These are phyloP conservation scores for Leuciscus waleckii DNA, from an alignment of 2,797 vertebrate species.

Conservation along the genomic window DNA sequence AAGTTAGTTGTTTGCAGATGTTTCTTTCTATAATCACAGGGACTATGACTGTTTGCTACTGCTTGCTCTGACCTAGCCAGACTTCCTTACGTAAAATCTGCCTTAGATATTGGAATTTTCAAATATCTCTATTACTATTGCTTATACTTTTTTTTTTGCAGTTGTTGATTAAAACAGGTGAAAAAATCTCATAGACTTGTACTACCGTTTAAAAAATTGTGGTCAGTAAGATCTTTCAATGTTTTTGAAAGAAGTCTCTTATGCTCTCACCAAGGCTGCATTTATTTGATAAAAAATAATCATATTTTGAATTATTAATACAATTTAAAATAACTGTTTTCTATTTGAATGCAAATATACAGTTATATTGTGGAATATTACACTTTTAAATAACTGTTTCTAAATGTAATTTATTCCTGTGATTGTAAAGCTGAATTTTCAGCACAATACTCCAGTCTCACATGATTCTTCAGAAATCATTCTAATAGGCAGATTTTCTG, in stretches of 20 bases:
- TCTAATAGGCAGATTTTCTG: not conserved
- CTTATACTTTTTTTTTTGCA: not conserved
- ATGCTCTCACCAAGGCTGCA: not conserved
- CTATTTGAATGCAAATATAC: not conserved
- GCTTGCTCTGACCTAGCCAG: constrained; percentile 17
- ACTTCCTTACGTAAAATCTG: not conserved
- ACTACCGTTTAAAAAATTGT: too few relatives aligned
- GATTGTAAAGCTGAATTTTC: not conserved
- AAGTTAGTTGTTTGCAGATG: constrained; percentile 45
- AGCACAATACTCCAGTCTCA: not conserved
- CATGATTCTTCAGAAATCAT: not conserved
- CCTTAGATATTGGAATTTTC: not conserved
- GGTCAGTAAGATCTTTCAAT: not conserved
- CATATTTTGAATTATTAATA: not conserved
- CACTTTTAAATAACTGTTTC: not conserved
- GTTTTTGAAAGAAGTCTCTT: not conserved
- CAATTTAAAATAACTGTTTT: not conserved
- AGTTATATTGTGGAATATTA: too few relatives aligned
- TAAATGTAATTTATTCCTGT: not conserved
- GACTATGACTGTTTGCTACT: constrained; percentile 19
- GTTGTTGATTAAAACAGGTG: too few relatives aligned
- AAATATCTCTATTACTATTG: not conserved
- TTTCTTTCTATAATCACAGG: constrained; percentile 29
- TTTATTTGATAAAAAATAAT: not conserved
- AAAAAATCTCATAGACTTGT: too few relatives aligned